A percentile compares a stretch with the other conserved stretches of the same genome.
Evolutionary conservation across 2,797 vertebrate species (phyloP).

Genomic region (Rhynchotus rufescens): DNA sequence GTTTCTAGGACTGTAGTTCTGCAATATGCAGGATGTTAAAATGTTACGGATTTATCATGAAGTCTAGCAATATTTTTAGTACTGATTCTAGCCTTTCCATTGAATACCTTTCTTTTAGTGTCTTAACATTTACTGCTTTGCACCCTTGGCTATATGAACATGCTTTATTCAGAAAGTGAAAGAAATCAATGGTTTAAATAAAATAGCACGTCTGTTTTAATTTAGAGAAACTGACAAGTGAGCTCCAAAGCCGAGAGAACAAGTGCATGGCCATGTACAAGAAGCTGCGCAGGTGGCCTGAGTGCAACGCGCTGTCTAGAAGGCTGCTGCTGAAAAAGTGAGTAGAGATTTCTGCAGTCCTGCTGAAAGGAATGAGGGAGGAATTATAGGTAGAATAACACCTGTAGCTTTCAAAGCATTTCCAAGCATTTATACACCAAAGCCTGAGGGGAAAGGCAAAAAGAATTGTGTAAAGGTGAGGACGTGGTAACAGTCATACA

Average conservation of each 20-base stretch:
- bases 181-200: not conserved
- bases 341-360: constrained; percentile 63
- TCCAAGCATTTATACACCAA: not conserved
- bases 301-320: constrained; percentile 92
- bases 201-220: constrained; percentile 26
- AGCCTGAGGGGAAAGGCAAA: not conserved
- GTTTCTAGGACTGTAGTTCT: not conserved
- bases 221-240: constrained; percentile 97
- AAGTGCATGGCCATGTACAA: constrained; percentile 97
- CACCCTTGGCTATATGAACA: not conserved
- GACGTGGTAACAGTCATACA: not conserved
- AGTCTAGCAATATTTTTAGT: not conserved
- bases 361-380: not conserved
- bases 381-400: not conserved
- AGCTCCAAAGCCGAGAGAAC: constrained; percentile 95
- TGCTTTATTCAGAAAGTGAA: not conserved
- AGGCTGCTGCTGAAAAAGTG: constrained; percentile 95
- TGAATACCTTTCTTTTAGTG: not conserved
- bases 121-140: not conserved
- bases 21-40: not conserved
- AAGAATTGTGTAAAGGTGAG: not conserved
- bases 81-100: not conserved
- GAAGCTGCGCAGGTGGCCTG: constrained; percentile 91
- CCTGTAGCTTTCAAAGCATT: not conserved
- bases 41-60: not conserved